phyloP scores from a whole-genome alignment of 2,113 vertebrate genomes.

The Zosterops hypoxanthus region DNA sequence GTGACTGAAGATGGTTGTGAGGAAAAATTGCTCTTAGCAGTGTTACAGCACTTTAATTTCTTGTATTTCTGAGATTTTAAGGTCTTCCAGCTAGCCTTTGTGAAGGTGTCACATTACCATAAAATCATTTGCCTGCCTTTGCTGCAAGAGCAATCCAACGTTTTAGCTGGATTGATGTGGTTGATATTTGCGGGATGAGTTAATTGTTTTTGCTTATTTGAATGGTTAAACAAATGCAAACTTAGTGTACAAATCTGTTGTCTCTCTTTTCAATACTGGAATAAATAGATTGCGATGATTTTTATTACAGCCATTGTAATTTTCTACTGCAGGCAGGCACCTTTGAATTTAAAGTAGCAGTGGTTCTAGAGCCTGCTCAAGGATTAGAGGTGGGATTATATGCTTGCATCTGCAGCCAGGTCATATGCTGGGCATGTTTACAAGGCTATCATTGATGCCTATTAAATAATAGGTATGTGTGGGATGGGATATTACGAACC shows the following conservation, averaged over 20 bases:
- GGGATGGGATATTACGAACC: not conserved
- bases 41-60: not conserved
- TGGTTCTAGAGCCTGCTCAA: conserved; percentile 11
- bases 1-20: not conserved
- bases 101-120: not conserved
- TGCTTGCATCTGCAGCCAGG: not conserved
- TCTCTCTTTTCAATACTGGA: not conserved
- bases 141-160: not conserved
- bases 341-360: not conserved
- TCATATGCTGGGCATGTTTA: conserved; percentile 33
- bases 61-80: not conserved
- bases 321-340: not conserved
- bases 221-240: not conserved
- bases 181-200: not conserved
- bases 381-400: conserved; percentile 48
- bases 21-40: not conserved
- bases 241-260: not conserved
- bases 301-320: not conserved
- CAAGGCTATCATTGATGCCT: not conserved
- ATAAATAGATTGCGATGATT: not conserved
- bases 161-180: not conserved
- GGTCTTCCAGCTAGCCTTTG: not conserved
- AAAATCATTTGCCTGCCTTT: not conserved
- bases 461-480: not conserved
- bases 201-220: not conserved